Evolutionary conservation across 2,888 invertebrate genomes (phyloP), one percentile per base, ranked within the genome.

Genomic region (Pollenia angustigena): DNA sequence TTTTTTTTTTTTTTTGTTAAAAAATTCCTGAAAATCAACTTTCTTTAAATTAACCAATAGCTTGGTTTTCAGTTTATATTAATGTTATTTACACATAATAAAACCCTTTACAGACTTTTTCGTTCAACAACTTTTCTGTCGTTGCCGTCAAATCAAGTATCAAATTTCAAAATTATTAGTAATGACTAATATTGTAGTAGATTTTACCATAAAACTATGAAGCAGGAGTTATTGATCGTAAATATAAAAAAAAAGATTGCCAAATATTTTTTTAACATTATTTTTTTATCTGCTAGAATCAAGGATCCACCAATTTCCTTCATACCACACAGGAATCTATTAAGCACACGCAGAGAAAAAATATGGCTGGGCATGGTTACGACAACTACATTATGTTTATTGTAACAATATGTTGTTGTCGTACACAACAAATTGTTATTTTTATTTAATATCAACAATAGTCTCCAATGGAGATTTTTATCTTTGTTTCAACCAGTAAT

Each of bases 101-200:
- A 50, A 81, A 69, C 86, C 86, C 83, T 86, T 86, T 79, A 42
- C 54, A 62, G 8, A 4, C 14, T n/a, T 50, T 50, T 82, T 54
- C 16, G 1, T 42, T 58, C 16, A 85, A 86, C 79, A 56, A 71
- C 71, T 86, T 80, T 32, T 82, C 71, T 76, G 66, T 76, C 54
- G 50, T 7, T 79, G 62, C 68, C 23, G 68, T 74, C 72, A 68
- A 79, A 72, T 79, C 58, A 79, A 79, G 23, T 84, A 84, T 84
- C 60, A 68, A 68, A 84, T 84, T 79, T 84, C 84, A 23, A 72
- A 79, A 66, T 16, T 66, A n/a, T 56, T 69, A 69, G 42, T 66
- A 14, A 66, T 64, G 71, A 78, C 78, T 83, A 72, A 79, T 74
- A 32, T 32, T 32, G 32, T 6, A 32, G 32, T 32, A 69, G 54